These are phyloP conservation scores for Lithosia quadra DNA, from an alignment of 2,888 invertebrate species.

Conservation along the genomic window DNA sequence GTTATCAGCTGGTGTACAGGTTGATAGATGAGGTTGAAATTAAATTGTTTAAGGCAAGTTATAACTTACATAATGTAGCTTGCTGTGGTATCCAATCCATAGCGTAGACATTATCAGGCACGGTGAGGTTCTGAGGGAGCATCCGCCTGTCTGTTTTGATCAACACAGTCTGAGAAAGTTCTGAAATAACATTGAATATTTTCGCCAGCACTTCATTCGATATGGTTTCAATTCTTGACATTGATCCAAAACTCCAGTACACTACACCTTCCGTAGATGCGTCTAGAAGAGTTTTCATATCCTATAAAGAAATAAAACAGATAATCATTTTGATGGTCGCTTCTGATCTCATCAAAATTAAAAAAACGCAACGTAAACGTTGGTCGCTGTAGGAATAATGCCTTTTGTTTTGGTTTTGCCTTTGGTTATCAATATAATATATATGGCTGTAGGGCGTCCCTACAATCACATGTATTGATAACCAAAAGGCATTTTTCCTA, in stretches of 20 bases:
- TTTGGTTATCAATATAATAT: no score
- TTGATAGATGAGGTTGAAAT: no score
- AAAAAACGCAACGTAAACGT: no score
- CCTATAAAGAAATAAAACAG: slow-evolving; percentile 57
- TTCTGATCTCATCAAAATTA: no score
- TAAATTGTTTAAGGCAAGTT: not conserved
- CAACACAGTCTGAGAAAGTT: slow-evolving; percentile 84
- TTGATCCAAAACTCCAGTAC: slow-evolving; percentile 88
- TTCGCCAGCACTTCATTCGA: slow-evolving; percentile 76
- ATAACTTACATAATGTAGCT: slow-evolving; percentile 82
- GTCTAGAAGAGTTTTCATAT: slow-evolving; percentile 77
- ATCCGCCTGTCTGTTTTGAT: slow-evolving; percentile 84
- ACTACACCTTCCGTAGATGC: slow-evolving; percentile 83
- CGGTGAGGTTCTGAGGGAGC: slow-evolving; percentile 77
- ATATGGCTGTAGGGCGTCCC: no score
- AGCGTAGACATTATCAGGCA: slow-evolving; percentile 82
- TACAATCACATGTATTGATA: no score
- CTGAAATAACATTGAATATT: slow-evolving; percentile 82
- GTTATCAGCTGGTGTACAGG: no score
- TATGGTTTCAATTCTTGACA: slow-evolving; percentile 86
- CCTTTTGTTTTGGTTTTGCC: no score
- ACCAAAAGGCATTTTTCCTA: no score
- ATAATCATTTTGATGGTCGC: no score
- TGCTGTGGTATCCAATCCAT: slow-evolving; percentile 86
- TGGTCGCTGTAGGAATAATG: no score